Percentiles rank a stretch among this genome's conserved stretches.
These are phyloP conservation scores for Sebastes steindachneri DNA, from an alignment of 2,797 vertebrate species.

Conservation along the genomic window DNA sequence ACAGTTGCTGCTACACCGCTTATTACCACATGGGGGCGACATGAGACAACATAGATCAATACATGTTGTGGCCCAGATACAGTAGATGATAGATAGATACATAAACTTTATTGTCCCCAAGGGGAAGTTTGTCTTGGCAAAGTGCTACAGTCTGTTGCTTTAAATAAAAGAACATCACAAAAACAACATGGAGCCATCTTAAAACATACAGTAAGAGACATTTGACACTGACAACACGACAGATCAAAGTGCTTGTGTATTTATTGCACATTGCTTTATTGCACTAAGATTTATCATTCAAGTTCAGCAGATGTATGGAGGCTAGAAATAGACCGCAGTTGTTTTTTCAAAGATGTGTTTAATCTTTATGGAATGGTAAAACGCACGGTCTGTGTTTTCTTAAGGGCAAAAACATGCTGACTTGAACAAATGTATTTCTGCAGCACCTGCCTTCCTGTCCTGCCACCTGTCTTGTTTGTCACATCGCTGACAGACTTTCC, in stretches of 20 bases:
- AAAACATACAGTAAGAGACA: neutral
- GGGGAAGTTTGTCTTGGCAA: neutral
- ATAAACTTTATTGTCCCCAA: neutral
- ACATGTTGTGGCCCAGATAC: neutral
- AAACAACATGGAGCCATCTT: neutral
- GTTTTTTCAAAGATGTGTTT: neutral
- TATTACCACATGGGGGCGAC: slow-evolving; percentile 50
- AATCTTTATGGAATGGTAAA: neutral
- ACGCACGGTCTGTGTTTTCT: neutral
- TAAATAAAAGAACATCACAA: neutral
- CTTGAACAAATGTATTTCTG: neutral
- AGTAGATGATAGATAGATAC: neutral
- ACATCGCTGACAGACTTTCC: neutral
- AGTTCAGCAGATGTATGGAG: neutral
- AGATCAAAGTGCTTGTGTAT: too few relatives aligned
- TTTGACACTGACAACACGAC: neutral
- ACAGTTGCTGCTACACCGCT: neutral
- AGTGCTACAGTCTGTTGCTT: neutral
- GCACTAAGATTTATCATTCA: too few relatives aligned
- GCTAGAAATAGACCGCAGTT: neutral
- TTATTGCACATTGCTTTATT: too few relatives aligned
- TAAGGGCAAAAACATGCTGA: neutral
- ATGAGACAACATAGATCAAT: neutral
- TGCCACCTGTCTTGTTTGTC: neutral
- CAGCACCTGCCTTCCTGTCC: neutral